Percentiles rank a stretch among this genome's conserved stretches.
Evolutionary conservation across 1,140 invertebrate species (phyloP).

Genomic region (Eriosoma lanigerum): DNA sequence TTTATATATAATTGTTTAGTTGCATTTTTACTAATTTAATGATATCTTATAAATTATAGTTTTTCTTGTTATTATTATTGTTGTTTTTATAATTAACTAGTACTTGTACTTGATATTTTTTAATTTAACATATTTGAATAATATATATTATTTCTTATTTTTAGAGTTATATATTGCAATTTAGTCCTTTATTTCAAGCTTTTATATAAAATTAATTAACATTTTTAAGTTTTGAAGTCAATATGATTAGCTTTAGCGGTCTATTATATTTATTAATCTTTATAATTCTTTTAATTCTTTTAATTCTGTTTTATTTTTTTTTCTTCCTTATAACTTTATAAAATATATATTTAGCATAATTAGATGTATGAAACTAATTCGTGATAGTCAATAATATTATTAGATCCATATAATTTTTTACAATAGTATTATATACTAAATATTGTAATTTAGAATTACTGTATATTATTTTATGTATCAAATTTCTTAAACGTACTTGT

Average conservation of each 20-base stretch:
- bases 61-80: neutral
- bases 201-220: neutral
- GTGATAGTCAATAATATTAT: slow-evolving; percentile 25
- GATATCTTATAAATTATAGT: neutral
- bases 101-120: neutral
- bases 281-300: neutral
- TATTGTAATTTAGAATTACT: no score
- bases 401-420: no score
- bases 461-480: no score
- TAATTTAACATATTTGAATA: neutral
- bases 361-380: slow-evolving; percentile 6
- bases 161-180: neutral
- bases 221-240: neutral
- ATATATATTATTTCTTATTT: neutral
- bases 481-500: no score
- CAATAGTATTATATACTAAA: no score
- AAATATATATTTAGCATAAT: neutral
- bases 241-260: neutral
- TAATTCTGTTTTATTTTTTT: neutral
- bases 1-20: slow-evolving; percentile 3
- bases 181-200: neutral
- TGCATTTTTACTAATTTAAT: neutral
- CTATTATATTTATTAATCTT: neutral
- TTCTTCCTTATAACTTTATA: slow-evolving; percentile 10
- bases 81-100: slow-evolving; percentile 8